Conservation (phyloP, 1,140 invertebrate genomes). For the Aphis craccivora region DNA sequence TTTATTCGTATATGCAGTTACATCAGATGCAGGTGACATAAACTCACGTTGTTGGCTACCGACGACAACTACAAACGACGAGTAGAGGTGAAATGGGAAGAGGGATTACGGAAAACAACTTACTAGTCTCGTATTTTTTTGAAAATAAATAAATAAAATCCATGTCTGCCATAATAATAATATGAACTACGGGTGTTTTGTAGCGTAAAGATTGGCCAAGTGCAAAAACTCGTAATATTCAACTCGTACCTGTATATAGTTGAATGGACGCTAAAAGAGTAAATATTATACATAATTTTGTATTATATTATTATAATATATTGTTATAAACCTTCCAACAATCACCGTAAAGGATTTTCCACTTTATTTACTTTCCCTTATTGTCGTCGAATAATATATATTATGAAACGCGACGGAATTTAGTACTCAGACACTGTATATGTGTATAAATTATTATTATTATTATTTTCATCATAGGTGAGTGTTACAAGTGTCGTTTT, state of each 20-base stretch:
- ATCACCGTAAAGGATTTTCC: neutral
- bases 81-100: neutral
- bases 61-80: neutral
- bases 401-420: neutral
- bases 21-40: neutral
- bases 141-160: neutral
- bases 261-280: neutral
- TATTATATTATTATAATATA: neutral
- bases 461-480: neutral
- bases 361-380: neutral
- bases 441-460: neutral
- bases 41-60: neutral
- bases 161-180: neutral
- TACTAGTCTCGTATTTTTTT: neutral
- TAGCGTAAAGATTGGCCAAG: neutral
- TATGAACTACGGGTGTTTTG: neutral
- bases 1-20: neutral
- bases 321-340: neutral
- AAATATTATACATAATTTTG: neutral
- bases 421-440: neutral
- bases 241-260: neutral
- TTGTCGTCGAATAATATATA: neutral
- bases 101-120: neutral
- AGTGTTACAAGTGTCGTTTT: neutral
- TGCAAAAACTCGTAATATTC: slow-evolving; percentile 13